These are phyloP conservation scores for Xestia sexstrigata DNA, from an alignment of 2,888 invertebrate genomes.

Conservation along the genomic window DNA sequence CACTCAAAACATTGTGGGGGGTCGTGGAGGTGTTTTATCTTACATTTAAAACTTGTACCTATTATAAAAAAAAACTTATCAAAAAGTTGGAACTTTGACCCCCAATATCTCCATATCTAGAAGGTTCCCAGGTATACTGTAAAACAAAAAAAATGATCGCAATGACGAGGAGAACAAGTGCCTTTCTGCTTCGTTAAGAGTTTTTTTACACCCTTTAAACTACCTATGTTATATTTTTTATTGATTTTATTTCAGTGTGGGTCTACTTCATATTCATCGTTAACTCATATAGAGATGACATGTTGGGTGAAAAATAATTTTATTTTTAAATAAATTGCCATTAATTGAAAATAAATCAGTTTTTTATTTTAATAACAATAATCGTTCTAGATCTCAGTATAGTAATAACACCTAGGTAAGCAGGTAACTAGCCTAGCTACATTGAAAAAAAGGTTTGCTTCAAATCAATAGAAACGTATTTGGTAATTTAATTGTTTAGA, in stretches of 20 bases:
- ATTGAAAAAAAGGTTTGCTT: background rate
- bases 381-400: background rate
- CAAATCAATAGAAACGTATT: background rate
- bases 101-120: no score
- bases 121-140: no score
- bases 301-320: slow-evolving; percentile 30
- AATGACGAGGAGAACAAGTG: no score
- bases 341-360: background rate
- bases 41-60: no score
- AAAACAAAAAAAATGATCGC: no score
- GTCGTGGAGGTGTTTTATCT: no score
- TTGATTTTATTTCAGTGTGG: slow-evolving; percentile 68
- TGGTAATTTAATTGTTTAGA: background rate
- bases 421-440: background rate
- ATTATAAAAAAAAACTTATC: no score
- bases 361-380: slow-evolving; percentile 9
- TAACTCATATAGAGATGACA: slow-evolving; percentile 68
- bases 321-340: slow-evolving; percentile 18
- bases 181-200: no score
- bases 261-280: slow-evolving; percentile 71
- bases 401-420: background rate
- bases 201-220: no score
- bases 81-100: no score
- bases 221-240: background rate
- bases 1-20: no score